Evolutionary conservation across 2,113 vertebrate genomes (phyloP).

Genomic region (Corythaixoides concolor): DNA sequence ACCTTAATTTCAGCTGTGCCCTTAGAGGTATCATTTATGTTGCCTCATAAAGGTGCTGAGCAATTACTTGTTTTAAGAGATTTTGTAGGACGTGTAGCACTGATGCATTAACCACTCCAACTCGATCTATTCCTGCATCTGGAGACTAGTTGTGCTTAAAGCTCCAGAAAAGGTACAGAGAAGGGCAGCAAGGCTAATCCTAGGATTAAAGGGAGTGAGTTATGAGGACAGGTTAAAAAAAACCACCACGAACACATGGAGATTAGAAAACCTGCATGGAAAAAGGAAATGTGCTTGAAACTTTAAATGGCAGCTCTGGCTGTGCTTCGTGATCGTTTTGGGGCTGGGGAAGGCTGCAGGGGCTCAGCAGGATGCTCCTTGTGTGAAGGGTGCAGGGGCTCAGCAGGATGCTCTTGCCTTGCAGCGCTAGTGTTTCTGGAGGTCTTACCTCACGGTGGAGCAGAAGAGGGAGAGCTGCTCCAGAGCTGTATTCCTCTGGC

Average conservation of each 20-base stretch:
- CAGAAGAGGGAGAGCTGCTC: not conserved
- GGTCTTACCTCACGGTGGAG: not conserved
- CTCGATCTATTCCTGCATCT: not conserved
- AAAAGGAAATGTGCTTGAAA: not conserved
- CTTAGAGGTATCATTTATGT: no score
- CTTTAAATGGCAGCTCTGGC: not conserved
- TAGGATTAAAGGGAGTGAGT: constrained; percentile 52
- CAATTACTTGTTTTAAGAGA: not conserved
- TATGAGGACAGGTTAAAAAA: constrained; percentile 39
- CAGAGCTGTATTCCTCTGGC: not conserved
- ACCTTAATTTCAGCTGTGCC: no score
- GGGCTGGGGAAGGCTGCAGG: not conserved
- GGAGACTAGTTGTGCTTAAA: not conserved
- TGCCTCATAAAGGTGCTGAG: not conserved
- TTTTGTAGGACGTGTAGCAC: not conserved
- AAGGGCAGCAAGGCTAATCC: constrained; percentile 49
- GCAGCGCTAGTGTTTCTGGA: not conserved
- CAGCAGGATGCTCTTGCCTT: not conserved
- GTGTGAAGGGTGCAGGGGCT: not conserved
- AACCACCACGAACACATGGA: not conserved
- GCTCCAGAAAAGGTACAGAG: constrained; percentile 12
- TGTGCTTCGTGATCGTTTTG: not conserved
- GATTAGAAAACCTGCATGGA: not conserved
- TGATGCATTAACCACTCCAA: not conserved
- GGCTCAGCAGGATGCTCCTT: not conserved